phyloP scores from a whole-genome alignment of 1,140 invertebrate genomes.

The Drosophila asahinai region DNA sequence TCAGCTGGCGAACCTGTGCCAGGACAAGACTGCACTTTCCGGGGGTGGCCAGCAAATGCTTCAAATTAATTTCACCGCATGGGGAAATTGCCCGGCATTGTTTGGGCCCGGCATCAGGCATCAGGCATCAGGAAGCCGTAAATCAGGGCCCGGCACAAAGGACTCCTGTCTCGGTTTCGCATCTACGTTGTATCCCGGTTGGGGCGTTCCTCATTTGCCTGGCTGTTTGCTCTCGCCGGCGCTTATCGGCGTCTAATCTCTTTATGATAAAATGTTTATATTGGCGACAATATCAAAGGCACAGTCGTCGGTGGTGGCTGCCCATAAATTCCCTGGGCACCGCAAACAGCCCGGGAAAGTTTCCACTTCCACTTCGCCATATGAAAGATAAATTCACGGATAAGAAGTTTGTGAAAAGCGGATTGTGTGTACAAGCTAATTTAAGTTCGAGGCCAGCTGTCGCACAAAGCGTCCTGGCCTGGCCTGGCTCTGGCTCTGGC shows the following conservation, averaged over 20 bases:
- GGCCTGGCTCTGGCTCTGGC: constrained; percentile 1
- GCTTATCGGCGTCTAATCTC: constrained; percentile 82
- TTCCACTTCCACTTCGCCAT: constrained; percentile 68
- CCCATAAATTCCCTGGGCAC: constrained; percentile 74
- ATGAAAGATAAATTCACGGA: constrained; percentile 83
- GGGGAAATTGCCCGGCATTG: constrained; percentile 66
- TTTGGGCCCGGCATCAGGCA: constrained; percentile 53
- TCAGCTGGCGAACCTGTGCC: constrained; percentile 50
- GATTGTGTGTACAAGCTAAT: constrained; percentile 81
- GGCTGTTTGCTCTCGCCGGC: constrained; percentile 34
- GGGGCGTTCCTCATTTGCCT: constrained; percentile 30
- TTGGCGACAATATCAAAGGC: constrained; percentile 74
- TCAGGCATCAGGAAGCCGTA: constrained; percentile 65
- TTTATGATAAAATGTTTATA: constrained; percentile 84
- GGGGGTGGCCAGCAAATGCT: constrained; percentile 59
- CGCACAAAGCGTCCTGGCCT: constrained; percentile 39
- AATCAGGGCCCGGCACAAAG: constrained; percentile 63
- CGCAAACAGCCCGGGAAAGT: constrained; percentile 56
- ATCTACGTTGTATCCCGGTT: not conserved
- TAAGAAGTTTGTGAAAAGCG: constrained; percentile 82
- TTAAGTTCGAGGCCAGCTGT: constrained; percentile 82
- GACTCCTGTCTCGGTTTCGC: constrained; percentile 1
- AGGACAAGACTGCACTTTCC: constrained; percentile 37
- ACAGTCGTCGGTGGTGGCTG: constrained; percentile 34
- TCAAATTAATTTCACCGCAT: constrained; percentile 81